Percentiles rank a stretch among this genome's conserved stretches.
Evolutionary conservation across 2,113 vertebrate species (phyloP).

Genomic region (Oreochromis spilurus): DNA sequence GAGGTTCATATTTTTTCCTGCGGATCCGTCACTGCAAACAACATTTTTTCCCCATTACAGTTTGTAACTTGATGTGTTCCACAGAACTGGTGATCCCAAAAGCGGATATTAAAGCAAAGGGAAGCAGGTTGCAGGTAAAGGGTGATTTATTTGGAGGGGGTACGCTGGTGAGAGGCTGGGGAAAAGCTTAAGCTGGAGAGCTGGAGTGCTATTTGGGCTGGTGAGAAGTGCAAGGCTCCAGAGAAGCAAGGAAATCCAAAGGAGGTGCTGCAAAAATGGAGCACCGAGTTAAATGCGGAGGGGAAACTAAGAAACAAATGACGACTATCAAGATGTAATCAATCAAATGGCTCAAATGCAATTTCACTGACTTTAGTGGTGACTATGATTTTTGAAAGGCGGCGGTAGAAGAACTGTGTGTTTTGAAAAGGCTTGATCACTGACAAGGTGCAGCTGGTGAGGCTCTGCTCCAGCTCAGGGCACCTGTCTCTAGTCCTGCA

Average conservation of each 20-base stretch:
- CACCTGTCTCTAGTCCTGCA: not conserved
- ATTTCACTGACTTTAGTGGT: not conserved
- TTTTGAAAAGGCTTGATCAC: not conserved
- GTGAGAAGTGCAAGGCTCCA: not conserved
- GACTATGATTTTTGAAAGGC: not conserved
- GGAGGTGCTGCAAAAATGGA: not conserved
- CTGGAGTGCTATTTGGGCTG: not conserved
- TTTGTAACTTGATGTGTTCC: not conserved
- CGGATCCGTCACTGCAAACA: fast-evolving
- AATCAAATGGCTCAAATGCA: not conserved
- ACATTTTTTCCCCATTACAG: not conserved
- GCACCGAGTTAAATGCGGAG: not conserved
- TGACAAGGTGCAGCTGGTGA: not conserved
- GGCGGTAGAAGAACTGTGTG: not conserved
- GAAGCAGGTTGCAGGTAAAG: not conserved
- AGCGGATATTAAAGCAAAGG: not conserved
- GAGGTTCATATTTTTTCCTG: not conserved
- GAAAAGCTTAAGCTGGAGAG: not conserved
- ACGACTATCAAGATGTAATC: not conserved
- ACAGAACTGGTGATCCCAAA: not conserved
- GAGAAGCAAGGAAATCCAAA: not conserved
- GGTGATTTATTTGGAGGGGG: not conserved
- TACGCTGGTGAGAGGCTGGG: not conserved
- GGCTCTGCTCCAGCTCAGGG: not conserved
- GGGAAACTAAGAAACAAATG: not conserved